Conservation (phyloP, 2,797 vertebrate genomes). For the Catostomus latipinnis region DNA sequence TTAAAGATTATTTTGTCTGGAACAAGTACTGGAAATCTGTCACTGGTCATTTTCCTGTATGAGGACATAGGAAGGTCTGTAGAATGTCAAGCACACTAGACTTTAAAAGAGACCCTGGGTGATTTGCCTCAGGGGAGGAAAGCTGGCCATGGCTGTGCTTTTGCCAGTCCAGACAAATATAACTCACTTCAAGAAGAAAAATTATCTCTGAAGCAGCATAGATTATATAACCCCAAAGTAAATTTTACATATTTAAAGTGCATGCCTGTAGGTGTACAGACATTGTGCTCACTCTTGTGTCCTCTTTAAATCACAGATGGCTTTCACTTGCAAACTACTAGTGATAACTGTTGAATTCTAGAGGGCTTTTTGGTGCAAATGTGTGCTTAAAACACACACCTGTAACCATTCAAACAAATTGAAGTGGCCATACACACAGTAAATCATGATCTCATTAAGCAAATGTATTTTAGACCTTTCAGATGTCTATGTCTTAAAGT, state of each 20-base stretch:
- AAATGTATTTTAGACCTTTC: background rate
- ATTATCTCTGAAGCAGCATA: constrained; percentile 5
- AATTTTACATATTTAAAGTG: constrained; percentile 36
- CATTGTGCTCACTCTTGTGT: background rate
- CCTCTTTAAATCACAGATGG: background rate
- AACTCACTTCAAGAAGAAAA: constrained; percentile 35
- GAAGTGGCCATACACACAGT: constrained; percentile 1
- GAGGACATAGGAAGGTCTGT: constrained; percentile 2
- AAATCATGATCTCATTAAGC: constrained; percentile 23
- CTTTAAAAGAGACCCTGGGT: constrained; percentile 5
- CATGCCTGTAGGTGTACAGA: constrained; percentile 8
- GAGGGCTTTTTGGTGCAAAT: constrained; percentile 28
- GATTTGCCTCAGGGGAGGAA: background rate
- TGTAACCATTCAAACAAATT: constrained; percentile 18
- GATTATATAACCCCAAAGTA: constrained; percentile 44
- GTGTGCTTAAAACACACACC: background rate
- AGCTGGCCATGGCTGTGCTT: constrained; percentile 15
- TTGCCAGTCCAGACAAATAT: constrained; percentile 28
- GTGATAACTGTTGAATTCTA: constrained; percentile 20
- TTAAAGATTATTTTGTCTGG: background rate
- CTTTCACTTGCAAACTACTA: constrained; percentile 19
- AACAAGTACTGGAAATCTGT: background rate
- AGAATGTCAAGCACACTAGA: constrained; percentile 20
- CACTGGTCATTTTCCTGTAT: background rate
- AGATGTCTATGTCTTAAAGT: constrained; percentile 7